Percentiles rank a stretch among this genome's conserved stretches.
These are phyloP conservation scores for Metalampra italica DNA, from an alignment of 2,888 invertebrate species.

Conservation along the genomic window DNA sequence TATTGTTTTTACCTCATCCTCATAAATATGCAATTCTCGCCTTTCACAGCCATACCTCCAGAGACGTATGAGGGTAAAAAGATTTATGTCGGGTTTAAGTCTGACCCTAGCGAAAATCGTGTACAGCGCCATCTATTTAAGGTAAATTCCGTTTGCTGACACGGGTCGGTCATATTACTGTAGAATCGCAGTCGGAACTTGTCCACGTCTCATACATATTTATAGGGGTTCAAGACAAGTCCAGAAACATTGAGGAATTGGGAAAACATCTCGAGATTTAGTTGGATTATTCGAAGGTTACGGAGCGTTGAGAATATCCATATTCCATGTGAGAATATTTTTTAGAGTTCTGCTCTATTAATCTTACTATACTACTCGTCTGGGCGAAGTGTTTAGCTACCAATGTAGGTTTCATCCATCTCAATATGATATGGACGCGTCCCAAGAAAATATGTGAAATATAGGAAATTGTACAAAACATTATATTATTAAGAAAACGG, in stretches of 20 bases:
- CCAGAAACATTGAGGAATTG: constrained; percentile 31
- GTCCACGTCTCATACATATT: constrained; percentile 57
- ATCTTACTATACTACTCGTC: constrained; percentile 5
- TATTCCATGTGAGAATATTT: constrained; percentile 1
- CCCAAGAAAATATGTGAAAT: too few species aligned
- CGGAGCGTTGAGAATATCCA: not conserved
- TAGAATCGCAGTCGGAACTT: constrained; percentile 34
- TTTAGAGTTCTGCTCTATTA: constrained; percentile 4
- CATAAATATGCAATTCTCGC: constrained; percentile 48
- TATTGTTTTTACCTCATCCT: constrained; percentile 36
- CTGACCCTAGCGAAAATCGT: constrained; percentile 46
- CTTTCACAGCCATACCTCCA: constrained; percentile 39
- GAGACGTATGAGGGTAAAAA: constrained; percentile 46
- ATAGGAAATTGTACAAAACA: too few species aligned
- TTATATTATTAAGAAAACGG: too few species aligned
- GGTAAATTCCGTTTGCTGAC: constrained; percentile 54
- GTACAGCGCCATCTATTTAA: constrained; percentile 50
- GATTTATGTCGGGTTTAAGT: constrained; percentile 54
- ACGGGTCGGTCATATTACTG: constrained; percentile 54
- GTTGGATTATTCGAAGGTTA: constrained; percentile 20
- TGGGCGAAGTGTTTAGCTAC: too few species aligned
- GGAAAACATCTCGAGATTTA: constrained; percentile 33
- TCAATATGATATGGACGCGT: too few species aligned
- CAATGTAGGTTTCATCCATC: too few species aligned
- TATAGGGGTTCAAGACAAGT: constrained; percentile 28